Base-by-base conservation (phyloP, 2,113 vertebrate species). In the Furnarius figulus region DNA sequence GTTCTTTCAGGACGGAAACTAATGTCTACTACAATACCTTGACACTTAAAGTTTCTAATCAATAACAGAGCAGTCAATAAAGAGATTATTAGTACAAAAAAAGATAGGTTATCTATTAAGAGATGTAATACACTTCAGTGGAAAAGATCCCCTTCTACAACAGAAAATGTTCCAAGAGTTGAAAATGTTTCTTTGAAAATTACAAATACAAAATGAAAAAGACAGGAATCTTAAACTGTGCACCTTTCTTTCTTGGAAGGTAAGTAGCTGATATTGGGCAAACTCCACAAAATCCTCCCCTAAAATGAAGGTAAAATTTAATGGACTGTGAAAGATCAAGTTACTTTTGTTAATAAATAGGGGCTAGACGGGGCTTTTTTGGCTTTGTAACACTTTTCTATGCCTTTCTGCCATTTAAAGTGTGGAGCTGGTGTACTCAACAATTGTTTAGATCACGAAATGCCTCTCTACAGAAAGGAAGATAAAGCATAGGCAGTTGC, bases 391-490 rank as follows among this genome's bases (percentile, higher is more conserved):
- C 18, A 52, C 39, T 35, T 27, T 92, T 75, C 14, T 56, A 16
- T 91, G 37, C 53, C 52, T 93, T 37, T 82, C 13, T 35, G 74
- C 12, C 37, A 86, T 87, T 96, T 96, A 88, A 89, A 96, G 91
- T 21, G 62, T 67, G 66, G 28, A 93, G 93, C 75, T 82, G 70
- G 86, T 37, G 15, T 53, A 81, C 20, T 81, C 59, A 27, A 78
- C 75, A 96, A 31, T 80, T 86, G 56, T 94, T 97, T 87, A 81
- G 65, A 68, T 89, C 79, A 93, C 47, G 44, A 92, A 76, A 85
- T 96, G 55, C 18, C 65, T 96, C 44, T 97, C 80, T 86, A 68
- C 8, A 96, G 88, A 97, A 94, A 67, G 91, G 75, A 63, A 96
- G 62, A 95, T 92, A 90, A 97, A 39, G 39, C 14, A 37, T 15